Conservation (phyloP, 2,797 vertebrate species). For the Melanotaenia pygmaea region DNA sequence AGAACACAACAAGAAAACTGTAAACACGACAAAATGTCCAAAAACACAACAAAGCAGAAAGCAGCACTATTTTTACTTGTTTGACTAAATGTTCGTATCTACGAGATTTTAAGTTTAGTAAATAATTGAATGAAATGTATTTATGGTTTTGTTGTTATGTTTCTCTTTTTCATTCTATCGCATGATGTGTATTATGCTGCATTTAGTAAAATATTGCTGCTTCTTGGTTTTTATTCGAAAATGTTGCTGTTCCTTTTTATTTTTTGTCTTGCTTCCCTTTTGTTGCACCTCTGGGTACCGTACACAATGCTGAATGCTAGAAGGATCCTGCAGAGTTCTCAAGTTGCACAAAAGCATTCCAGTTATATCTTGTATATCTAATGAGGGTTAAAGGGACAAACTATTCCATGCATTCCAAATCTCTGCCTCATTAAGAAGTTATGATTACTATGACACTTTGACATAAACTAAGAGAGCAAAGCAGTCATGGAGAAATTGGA, state of each 20-base stretch:
- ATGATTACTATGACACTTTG: conserved; percentile 73
- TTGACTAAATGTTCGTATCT: not conserved
- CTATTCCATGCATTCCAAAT: conserved; percentile 55
- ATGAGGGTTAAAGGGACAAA: conserved; percentile 45
- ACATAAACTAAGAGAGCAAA: conserved; percentile 52
- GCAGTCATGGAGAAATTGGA: conserved; percentile 41
- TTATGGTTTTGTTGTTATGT: not conserved
- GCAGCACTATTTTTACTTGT: not conserved
- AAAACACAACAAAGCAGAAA: not conserved
- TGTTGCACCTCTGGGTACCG: not conserved
- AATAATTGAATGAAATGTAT: not conserved
- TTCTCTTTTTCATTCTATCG: not conserved
- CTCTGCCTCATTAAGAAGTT: conserved; percentile 52
- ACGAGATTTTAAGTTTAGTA: not conserved
- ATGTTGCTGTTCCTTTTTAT: not conserved
- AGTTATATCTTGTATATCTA: conserved; percentile 41
- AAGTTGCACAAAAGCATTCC: conserved; percentile 28
- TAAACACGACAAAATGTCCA: not conserved
- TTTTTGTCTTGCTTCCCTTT: not conserved
- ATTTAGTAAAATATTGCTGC: not conserved
- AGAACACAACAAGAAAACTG: not conserved
- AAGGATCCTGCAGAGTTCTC: conserved; percentile 27
- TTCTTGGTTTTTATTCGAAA: not conserved
- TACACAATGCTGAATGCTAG: not conserved
- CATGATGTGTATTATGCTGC: not conserved